Evolutionary conservation across 2,797 vertebrate species (phyloP).

Genomic region (Sebastes minor): DNA sequence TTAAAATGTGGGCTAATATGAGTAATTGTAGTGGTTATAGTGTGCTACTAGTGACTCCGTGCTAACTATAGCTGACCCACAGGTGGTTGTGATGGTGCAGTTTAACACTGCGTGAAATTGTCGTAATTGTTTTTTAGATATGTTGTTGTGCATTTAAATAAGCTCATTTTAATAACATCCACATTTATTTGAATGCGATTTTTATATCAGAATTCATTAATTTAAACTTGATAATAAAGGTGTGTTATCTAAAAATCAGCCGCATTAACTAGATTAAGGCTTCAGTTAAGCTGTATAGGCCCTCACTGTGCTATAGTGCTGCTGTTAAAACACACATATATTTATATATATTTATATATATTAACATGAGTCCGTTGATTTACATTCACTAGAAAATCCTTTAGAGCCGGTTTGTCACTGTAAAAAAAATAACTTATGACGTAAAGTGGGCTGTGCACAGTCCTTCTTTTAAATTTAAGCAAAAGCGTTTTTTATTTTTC

Average conservation of each 20-base stretch:
- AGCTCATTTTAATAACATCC: not conserved
- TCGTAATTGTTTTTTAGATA: not conserved
- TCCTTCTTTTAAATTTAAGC: conserved; percentile 4
- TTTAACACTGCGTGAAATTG: not conserved
- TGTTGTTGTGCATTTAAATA: not conserved
- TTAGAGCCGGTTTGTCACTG: conserved; percentile 18
- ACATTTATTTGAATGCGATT: not conserved
- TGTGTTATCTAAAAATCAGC: not conserved
- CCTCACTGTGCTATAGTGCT: not conserved
- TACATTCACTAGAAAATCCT: conserved; percentile 54
- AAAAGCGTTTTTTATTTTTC: not conserved
- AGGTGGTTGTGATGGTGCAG: conserved; percentile 52
- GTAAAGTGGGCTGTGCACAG: conserved; percentile 2
- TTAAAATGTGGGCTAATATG: not conserved
- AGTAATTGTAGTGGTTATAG: fast-evolving
- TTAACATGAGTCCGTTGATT: conserved; percentile 47
- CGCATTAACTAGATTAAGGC: conserved; percentile 1
- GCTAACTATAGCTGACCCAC: conserved; percentile 21
- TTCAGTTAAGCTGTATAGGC: conserved; percentile 6
- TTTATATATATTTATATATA: not conserved
- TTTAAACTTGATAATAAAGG: not conserved
- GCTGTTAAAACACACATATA: not conserved
- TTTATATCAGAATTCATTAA: not conserved
- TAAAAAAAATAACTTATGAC: conserved; percentile 47
- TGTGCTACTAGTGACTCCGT: not conserved